A percentile compares a stretch with the other conserved stretches of the same genome.
Conservation (phyloP, 2,797 vertebrate genomes). For the Urosaurus nigricauda region DNA sequence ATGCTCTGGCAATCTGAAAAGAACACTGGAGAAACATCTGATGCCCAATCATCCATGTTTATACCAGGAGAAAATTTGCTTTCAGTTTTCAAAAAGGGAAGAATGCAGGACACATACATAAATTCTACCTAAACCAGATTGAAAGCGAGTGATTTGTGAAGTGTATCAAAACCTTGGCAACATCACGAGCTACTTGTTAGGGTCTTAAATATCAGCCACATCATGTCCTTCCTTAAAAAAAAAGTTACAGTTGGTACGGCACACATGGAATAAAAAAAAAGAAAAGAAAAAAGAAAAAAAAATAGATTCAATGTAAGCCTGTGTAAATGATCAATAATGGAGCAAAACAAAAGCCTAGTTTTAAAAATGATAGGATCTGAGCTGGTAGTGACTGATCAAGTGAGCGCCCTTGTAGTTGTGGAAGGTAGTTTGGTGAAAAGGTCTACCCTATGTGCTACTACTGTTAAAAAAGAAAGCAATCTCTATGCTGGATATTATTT, state of each 20-base stretch:
- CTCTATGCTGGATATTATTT: not conserved
- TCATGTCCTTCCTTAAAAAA: not conserved
- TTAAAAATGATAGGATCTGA: not conserved
- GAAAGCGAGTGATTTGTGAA: not conserved
- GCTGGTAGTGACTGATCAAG: not conserved
- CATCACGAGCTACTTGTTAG: not conserved
- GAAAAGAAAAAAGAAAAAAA: not conserved
- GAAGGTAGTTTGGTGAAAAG: not conserved
- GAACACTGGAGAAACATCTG: not conserved
- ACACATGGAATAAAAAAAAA: not conserved
- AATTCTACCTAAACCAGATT: not conserved
- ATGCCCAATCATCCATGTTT: not conserved
- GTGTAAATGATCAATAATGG: not conserved
- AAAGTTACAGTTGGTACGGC: not conserved
- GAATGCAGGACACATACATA: not conserved
- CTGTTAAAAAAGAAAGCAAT: not conserved
- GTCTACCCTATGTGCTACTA: not conserved
- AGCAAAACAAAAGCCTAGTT: not conserved
- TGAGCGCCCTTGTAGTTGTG: not conserved
- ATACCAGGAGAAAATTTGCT: not conserved
- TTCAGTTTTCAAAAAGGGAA: not conserved
- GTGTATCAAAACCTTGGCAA: not conserved
- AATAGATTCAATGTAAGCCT: not conserved
- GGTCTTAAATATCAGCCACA: not conserved
- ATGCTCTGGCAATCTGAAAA: not conserved